Base-by-base conservation (phyloP, 1,140 invertebrate species). In the Mesaphorura yosii region DNA sequence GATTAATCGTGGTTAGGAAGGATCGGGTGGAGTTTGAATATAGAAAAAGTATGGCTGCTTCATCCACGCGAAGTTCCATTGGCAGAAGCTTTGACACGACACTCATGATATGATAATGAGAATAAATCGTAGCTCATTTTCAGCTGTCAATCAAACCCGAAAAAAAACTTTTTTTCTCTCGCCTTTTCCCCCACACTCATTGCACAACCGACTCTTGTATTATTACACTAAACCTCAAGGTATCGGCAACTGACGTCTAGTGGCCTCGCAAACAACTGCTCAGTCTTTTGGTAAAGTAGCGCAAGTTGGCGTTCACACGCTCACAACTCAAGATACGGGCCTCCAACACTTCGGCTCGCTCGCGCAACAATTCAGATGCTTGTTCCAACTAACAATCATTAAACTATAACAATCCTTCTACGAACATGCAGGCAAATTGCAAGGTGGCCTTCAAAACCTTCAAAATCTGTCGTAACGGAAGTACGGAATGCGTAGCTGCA, bases 51-150 rank as follows among this genome's bases (percentile, higher is more conserved):
- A 62, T 62, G 59, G 59, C 59, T 57, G 60, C 60, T 49, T 34
- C 42, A 34, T 34, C 40, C 55, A 40, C 46, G 48, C 47, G 56
- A 37, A 52, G 45, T 58, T 52, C 53, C 55, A 58, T 62, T 58
- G 59, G 59, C 59, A 58, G 56, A 58, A 26, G 55, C 44, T 49
- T 50, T 55, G 55, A 61, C 59, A 61, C 55, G 59, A 55, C 59
- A 57, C 56, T 62, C 60, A 62, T 62, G 56, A 58, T 56, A 58
- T 62, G 53, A 58, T 62, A 62, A 62, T 62, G 60, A 62, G 60
- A 62, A 62, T 62, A 62, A 58, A 62, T 62, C 56, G 53, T 49
- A 62, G 51, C 53, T 62, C 53, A 62, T 62, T 58, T 56, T 48
- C 53, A 58, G 28, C 56, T 62, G 60, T 62, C 60, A 62, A 62